Evolutionary conservation across 2,797 vertebrate species (phyloP).

Genomic region (Podargus strigoides): DNA sequence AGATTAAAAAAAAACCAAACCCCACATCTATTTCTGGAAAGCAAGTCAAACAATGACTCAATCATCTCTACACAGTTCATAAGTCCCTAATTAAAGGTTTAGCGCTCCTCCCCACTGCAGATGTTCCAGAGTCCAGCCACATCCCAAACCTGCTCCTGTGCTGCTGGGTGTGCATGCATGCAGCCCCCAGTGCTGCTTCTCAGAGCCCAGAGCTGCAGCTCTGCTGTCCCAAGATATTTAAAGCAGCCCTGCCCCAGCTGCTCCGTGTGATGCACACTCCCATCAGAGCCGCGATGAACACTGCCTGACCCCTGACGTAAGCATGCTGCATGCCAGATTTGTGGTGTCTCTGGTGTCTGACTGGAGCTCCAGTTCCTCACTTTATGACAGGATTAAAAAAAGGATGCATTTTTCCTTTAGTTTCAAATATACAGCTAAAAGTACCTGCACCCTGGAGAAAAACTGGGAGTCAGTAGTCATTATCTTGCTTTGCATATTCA

Average conservation of each 20-base stretch:
- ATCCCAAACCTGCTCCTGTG: neutral
- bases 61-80: conserved; percentile 9
- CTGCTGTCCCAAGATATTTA: fast-evolving
- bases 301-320: neutral
- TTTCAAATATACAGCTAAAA: neutral
- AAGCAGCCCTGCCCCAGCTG: neutral
- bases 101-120: neutral
- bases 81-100: conserved; percentile 36
- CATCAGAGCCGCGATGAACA: fast-evolving
- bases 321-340: neutral
- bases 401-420: neutral
- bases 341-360: neutral
- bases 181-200: fast-evolving
- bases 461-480: neutral
- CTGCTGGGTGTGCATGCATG: no score
- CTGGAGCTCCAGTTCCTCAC: neutral
- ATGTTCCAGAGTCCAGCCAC: conserved; percentile 19
- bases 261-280: fast-evolving
- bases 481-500: neutral
- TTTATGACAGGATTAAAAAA: neutral
- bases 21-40: conserved; percentile 3
- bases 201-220: neutral
- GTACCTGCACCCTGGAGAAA: neutral
- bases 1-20: neutral
- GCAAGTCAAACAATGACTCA: conserved; percentile 41